These are phyloP conservation scores for Muscicapa adusta DNA, from an alignment of 2,113 vertebrate species.

Conservation along the genomic window DNA sequence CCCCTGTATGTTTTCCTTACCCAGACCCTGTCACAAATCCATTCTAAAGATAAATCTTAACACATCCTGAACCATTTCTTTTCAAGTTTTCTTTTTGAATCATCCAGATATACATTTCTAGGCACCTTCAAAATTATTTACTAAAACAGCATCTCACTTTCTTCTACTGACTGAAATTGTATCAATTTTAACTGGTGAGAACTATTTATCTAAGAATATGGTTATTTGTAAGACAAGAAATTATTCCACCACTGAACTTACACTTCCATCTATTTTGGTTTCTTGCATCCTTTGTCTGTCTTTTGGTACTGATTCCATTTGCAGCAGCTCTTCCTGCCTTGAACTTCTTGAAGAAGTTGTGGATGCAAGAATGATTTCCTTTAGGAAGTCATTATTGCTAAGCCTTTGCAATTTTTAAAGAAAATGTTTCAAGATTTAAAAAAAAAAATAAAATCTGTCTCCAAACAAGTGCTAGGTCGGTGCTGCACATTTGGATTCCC, in stretches of 20 bases:
- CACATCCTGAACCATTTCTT: not conserved
- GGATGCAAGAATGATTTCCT: not conserved
- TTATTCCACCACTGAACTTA: not conserved
- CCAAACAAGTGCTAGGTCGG: not conserved
- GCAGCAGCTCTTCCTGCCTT: not conserved
- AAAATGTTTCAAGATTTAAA: not conserved
- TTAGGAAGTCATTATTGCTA: not conserved
- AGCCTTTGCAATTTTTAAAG: not conserved
- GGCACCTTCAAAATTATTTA: not conserved
- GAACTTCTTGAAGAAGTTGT: not conserved
- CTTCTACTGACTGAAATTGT: not conserved
- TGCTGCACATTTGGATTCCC: not conserved
- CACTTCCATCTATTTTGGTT: not conserved
- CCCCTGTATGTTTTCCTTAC: not conserved
- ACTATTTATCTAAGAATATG: not conserved
- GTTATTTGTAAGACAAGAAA: not conserved
- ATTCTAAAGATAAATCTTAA: not conserved
- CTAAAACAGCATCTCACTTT: rapidly evolving
- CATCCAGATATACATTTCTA: not conserved
- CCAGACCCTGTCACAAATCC: not conserved
- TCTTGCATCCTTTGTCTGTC: not conserved
- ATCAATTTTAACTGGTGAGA: not conserved
- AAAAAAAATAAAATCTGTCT: not conserved
- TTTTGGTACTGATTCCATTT: not conserved
- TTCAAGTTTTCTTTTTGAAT: not conserved